Evolutionary conservation across 37 sponge, comb jelly and placozoan species (phyloP).

Genomic region (Spongilla lacustris): DNA sequence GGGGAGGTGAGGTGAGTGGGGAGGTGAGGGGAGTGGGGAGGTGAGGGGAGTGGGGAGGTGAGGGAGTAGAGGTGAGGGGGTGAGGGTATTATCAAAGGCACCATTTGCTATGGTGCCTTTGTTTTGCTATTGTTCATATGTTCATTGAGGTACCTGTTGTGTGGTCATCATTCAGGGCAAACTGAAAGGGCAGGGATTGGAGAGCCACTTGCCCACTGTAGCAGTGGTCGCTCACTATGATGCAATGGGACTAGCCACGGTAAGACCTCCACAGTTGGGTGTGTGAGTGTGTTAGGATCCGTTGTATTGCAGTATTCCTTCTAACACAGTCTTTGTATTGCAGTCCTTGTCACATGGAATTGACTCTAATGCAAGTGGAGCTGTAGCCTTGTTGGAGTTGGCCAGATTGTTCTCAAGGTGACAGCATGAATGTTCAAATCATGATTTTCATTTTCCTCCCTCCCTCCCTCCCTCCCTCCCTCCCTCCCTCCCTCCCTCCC

Average conservation of each 20-base stretch:
- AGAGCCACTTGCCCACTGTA: conserved; percentile 78
- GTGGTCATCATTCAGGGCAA: conserved; percentile 64
- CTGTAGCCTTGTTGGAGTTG: conserved; percentile 85
- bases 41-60: background rate
- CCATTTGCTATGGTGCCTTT: background rate
- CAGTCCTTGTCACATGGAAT: conserved; percentile 74
- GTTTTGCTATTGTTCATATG: too few species aligned
- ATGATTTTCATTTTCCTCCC: background rate
- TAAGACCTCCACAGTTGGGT: conserved; percentile 14
- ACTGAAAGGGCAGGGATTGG: conserved; percentile 68
- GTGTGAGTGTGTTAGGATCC: background rate
- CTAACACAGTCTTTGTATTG: background rate
- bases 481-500: too few species aligned
- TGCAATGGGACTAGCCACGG: conserved; percentile 84
- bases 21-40: too few species aligned
- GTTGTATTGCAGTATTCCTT: background rate
- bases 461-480: too few species aligned
- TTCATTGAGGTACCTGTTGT: conserved; percentile 9
- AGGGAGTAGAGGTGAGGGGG: conserved; percentile 46
- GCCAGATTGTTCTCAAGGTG: conserved; percentile 88
- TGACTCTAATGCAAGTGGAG: conserved; percentile 90
- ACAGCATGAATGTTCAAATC: background rate
- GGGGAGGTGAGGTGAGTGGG: too few species aligned
- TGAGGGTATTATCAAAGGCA: background rate
- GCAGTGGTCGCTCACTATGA: conserved; percentile 91